Evolutionary conservation across 2,888 invertebrate species (phyloP), one percentile per base, ranked within the genome.

Genomic region (Gymnoscelis rufifasciata): DNA sequence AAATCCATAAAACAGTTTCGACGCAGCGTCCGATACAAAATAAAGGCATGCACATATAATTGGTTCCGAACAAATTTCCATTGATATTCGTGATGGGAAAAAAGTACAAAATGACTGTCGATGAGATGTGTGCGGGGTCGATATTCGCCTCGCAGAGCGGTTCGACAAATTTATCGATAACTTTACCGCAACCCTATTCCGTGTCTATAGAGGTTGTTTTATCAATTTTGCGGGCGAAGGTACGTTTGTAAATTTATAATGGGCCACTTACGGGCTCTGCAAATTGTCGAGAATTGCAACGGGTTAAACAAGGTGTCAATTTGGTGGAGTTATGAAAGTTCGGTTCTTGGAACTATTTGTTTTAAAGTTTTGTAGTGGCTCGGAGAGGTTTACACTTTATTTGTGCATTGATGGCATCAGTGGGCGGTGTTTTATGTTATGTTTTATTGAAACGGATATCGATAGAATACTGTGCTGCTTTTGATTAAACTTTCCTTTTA

Each of bases 41-140:
- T 81, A 78, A 80, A 82, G 77, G 78, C 73, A 73, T 71, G 68
- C 76, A 61, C 73, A 69, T 71, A 77, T 87, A 87, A 88, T 88
- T 88, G 87, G 80, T 57, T 63, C 64, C 71, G 78, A 81, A 86
- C 86, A 83, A 86, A 86, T 87, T 83, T 79, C 76, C 87, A 86
- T 86, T 86, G 83, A 86, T 84, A 83, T 79, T 87, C 83, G 87
- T 86, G 87, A 75, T 83, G 86, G 74, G 83, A 83, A 84, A 86
- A 84, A 84, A 81, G 76, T 71, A 78, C 73, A 81, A 81, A 83
- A 81, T 73, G 64, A 62, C 67, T 78, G 75, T 80, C 83, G 83
- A 86, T 84, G 76, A 78, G 78, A 82, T 79, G 78, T 79, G 74
- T 79, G 73, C 68, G 52, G 59, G 54, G 67, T 74, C 78, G 82